Evolutionary conservation across 2,888 invertebrate species (phyloP).

Genomic region (Julus scandinavius): DNA sequence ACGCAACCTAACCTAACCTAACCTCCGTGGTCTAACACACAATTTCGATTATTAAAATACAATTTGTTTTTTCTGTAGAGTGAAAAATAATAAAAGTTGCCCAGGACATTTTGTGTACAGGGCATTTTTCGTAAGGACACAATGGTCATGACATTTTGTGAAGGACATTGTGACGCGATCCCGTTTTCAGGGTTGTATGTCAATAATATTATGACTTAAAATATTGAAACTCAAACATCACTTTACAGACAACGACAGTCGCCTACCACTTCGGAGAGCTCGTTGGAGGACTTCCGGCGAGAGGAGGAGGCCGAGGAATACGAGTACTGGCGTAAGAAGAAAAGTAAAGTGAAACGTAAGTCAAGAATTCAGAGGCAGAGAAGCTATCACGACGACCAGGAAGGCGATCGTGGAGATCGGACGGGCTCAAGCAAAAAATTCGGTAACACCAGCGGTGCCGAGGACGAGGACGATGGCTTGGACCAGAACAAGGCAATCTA

Average conservation of each 20-base stretch:
- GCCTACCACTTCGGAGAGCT: slow-evolving; percentile 54
- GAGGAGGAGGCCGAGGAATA: slow-evolving; percentile 45
- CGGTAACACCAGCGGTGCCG: neutral
- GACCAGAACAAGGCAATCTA: neutral
- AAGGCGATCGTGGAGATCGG: slow-evolving; percentile 43
- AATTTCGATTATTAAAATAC: no score
- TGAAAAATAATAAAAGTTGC: no score
- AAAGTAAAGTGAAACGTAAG: slow-evolving; percentile 52
- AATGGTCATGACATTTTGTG: no score
- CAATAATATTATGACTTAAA: no score
- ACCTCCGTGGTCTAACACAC: no score
- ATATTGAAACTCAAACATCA: neutral
- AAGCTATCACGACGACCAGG: slow-evolving; percentile 55
- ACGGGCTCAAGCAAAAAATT: neutral
- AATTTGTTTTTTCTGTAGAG: no score
- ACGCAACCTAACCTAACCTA: no score
- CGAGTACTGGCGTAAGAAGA: slow-evolving; percentile 51
- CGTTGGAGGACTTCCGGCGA: slow-evolving; percentile 53
- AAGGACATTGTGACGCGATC: no score
- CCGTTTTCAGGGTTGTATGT: no score
- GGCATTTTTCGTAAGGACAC: no score
- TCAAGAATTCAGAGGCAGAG: slow-evolving; percentile 57
- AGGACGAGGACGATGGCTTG: neutral
- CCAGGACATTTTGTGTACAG: no score
- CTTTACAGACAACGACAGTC: slow-evolving; percentile 13